phyloP scores from a whole-genome alignment of 1,140 invertebrate genomes.

The Tetragonula clypearis region DNA sequence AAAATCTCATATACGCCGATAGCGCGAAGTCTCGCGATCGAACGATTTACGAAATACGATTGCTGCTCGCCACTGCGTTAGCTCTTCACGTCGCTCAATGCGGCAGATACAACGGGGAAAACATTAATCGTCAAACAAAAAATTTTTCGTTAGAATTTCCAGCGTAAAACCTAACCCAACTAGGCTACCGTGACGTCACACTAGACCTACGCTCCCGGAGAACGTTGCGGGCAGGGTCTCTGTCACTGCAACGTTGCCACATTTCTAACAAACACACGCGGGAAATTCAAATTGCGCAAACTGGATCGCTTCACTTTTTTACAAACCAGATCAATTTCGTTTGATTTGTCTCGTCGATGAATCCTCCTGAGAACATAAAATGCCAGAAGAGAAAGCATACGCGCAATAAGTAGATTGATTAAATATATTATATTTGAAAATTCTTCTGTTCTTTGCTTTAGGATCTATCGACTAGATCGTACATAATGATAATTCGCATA shows the following conservation, averaged over 20 bases:
- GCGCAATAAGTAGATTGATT: neutral
- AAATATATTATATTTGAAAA: too few species aligned
- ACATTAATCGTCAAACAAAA: slow-evolving; percentile 85
- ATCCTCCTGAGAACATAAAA: neutral
- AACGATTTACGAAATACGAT: slow-evolving; percentile 79
- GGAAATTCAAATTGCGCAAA: slow-evolving; percentile 43
- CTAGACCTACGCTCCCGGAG: slow-evolving; percentile 73
- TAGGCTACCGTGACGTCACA: slow-evolving; percentile 87
- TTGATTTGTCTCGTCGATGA: neutral
- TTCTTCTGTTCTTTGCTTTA: too few species aligned
- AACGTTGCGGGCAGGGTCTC: slow-evolving; percentile 51
- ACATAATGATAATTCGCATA: neutral
- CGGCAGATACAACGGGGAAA: slow-evolving; percentile 80
- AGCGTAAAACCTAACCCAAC: slow-evolving; percentile 88
- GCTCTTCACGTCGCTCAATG: slow-evolving; percentile 55
- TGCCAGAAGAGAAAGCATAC: neutral
- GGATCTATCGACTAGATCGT: too few species aligned
- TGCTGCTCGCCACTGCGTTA: slow-evolving; percentile 43
- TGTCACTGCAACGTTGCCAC: slow-evolving; percentile 47
- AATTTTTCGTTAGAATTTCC: slow-evolving; percentile 86
- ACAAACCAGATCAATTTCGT: neutral
- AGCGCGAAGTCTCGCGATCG: slow-evolving; percentile 80
- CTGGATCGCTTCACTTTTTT: neutral
- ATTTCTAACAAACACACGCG: neutral
- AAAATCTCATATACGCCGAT: slow-evolving; percentile 82